Evolutionary conservation across 2,888 invertebrate genomes (phyloP).

Genomic region (Caenorhabditis becei): DNA sequence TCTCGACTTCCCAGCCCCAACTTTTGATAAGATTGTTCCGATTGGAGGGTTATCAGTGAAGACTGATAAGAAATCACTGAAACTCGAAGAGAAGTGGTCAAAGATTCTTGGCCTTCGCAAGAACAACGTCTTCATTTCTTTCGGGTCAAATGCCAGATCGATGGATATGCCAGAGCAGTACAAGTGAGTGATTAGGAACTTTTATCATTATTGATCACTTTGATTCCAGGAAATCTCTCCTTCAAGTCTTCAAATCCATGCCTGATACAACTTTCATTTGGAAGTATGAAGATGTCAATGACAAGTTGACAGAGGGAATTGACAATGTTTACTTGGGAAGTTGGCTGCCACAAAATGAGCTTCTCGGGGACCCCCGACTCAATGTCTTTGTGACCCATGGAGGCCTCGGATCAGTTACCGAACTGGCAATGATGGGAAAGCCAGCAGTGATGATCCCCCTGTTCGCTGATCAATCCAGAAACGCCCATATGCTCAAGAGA

Average conservation of each 20-base stretch:
- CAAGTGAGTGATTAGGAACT: constrained; percentile 31
- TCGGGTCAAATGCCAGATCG: constrained; percentile 60
- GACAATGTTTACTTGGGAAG: constrained; percentile 62
- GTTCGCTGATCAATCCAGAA: constrained; percentile 71
- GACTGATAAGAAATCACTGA: constrained; percentile 40
- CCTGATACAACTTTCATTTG: constrained; percentile 67
- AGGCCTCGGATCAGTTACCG: constrained; percentile 59
- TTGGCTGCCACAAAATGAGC: constrained; percentile 57
- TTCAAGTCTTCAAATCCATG: constrained; percentile 54
- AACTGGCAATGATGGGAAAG: constrained; percentile 63
- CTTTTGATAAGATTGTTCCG: constrained; percentile 64
- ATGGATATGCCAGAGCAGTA: constrained; percentile 53
- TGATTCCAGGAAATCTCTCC: constrained; percentile 35
- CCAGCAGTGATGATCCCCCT: constrained; percentile 66
- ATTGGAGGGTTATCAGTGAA: constrained; percentile 60
- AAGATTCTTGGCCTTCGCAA: constrained; percentile 49
- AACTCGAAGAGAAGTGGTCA: constrained; percentile 57
- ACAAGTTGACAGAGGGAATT: constrained; percentile 36
- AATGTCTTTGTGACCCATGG: constrained; percentile 67
- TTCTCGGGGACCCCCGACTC: constrained; percentile 61
- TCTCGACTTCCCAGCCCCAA: constrained; percentile 68
- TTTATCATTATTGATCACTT: too few relatives aligned
- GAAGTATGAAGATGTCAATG: constrained; percentile 68
- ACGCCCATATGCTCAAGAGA: constrained; percentile 66
- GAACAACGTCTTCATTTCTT: constrained; percentile 63